Evolutionary conservation across 2,113 vertebrate species (phyloP).

Genomic region (Mustelus asterias): DNA sequence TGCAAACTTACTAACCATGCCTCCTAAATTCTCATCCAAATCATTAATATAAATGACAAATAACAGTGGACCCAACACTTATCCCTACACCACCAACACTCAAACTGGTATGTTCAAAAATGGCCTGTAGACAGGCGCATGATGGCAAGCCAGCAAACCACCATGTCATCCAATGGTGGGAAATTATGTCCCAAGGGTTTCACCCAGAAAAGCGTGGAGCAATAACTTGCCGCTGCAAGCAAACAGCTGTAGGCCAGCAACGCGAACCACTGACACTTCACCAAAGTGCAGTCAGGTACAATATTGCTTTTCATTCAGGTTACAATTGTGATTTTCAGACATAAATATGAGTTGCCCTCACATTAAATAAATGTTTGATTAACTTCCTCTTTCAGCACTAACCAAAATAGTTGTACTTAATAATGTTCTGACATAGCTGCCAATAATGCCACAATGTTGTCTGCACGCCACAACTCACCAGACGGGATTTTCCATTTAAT

Average conservation of each 20-base stretch:
- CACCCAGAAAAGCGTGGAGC: neutral
- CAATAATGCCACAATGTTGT: neutral
- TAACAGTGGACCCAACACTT: too few relatives aligned
- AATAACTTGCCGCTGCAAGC: neutral
- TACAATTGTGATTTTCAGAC: neutral
- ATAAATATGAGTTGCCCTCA: neutral
- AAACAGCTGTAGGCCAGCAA: neutral
- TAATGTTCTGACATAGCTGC: neutral
- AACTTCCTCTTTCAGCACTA: neutral
- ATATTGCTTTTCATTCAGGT: neutral
- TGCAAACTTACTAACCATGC: too few relatives aligned
- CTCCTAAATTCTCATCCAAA: too few relatives aligned
- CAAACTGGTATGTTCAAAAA: neutral
- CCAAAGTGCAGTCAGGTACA: neutral
- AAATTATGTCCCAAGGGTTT: neutral
- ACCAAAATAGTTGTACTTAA: constrained; percentile 10
- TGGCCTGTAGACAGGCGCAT: neutral
- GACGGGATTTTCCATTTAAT: neutral
- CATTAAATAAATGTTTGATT: neutral
- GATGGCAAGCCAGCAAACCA: neutral
- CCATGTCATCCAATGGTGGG: neutral
- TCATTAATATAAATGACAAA: too few relatives aligned
- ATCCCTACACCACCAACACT: neutral
- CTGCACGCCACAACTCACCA: neutral
- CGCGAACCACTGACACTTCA: neutral